phyloP scores from a whole-genome alignment of 2,888 invertebrate genomes.

The Tineola bisselliella region DNA sequence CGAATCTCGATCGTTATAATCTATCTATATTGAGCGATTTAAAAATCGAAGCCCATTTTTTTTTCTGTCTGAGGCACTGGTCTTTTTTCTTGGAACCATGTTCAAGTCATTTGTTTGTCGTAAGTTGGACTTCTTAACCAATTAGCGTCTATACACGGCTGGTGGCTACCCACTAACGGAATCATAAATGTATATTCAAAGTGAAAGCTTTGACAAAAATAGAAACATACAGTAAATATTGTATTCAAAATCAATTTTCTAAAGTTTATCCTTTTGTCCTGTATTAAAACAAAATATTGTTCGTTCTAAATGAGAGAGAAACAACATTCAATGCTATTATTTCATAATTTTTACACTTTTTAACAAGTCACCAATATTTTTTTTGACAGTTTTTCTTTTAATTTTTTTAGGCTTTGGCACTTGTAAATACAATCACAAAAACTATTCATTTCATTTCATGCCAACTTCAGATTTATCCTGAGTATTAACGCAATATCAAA shows the following conservation, averaged over 20 bases:
- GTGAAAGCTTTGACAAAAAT: neutral
- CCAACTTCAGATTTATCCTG: no score
- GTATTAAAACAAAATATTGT: no score
- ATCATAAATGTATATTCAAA: neutral
- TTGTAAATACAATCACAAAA: no score
- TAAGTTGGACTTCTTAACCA: constrained; percentile 2
- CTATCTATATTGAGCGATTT: constrained; percentile 11
- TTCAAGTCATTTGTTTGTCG: neutral
- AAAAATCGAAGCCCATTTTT: constrained; percentile 9
- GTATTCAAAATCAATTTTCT: neutral
- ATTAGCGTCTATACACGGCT: neutral
- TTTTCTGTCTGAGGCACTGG: neutral
- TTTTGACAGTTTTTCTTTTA: no score
- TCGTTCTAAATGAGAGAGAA: no score
- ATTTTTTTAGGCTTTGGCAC: no score
- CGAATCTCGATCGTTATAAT: neutral
- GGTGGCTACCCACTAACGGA: neutral
- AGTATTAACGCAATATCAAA: no score
- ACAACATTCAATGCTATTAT: no score
- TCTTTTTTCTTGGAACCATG: neutral
- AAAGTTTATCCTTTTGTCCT: no score
- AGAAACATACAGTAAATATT: neutral
- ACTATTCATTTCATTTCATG: no score
- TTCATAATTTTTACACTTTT: no score
- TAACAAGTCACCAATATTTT: no score